A percentile compares a stretch with the other conserved stretches of the same genome.
Conservation (phyloP, 2,797 vertebrate genomes). For the Acanthiza pusilla region DNA sequence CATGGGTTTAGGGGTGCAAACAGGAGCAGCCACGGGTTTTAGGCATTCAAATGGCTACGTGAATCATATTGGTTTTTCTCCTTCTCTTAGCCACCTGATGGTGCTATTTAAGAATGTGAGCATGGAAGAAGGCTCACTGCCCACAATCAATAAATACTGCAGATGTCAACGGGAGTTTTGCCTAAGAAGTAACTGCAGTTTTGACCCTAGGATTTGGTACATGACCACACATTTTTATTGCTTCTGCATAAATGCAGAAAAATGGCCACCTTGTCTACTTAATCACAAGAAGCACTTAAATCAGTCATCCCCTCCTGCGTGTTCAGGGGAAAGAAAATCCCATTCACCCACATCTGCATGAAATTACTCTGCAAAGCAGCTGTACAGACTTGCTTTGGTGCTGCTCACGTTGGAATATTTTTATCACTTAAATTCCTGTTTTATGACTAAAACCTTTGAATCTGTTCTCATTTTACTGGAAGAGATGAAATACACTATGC, state of each 20-base stretch:
- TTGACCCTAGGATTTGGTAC: conserved; percentile 32
- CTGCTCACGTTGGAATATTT: not conserved
- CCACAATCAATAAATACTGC: not conserved
- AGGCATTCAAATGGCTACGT: not conserved
- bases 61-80: not conserved
- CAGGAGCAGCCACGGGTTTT: not conserved
- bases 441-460: not conserved
- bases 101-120: not conserved
- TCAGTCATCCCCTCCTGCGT: conserved; percentile 12
- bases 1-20: accelerated
- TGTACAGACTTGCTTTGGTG: not conserved
- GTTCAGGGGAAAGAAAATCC: not conserved
- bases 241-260: conserved; percentile 46
- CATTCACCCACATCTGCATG: not conserved
- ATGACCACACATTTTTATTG: conserved; percentile 29
- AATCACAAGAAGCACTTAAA: conserved; percentile 45
- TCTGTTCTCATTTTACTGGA: not conserved
- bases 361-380: conserved; percentile 14
- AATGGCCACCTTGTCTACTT: conserved; percentile 26
- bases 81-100: not conserved
- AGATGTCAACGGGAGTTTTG: not conserved
- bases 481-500: not conserved
- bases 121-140: not conserved
- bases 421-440: not conserved
- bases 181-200: not conserved